These are phyloP conservation scores for Hylaea fasciaria DNA, from an alignment of 2,888 invertebrate species.

Conservation along the genomic window DNA sequence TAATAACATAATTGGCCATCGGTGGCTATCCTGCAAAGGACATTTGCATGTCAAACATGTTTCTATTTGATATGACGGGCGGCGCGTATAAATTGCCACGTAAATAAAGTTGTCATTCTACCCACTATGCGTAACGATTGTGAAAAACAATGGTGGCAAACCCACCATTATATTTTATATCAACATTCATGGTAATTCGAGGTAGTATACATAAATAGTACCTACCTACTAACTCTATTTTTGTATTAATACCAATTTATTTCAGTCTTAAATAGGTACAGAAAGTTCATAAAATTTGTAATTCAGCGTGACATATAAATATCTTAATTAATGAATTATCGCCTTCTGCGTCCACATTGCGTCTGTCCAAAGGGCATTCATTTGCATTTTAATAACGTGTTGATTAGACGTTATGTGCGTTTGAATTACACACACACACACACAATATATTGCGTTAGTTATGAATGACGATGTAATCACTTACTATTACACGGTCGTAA, in stretches of 20 bases:
- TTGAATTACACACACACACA: constrained; percentile 60
- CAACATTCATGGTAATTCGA: too few relatives aligned
- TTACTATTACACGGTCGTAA: constrained; percentile 30
- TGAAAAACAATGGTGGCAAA: background rate
- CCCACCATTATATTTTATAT: too few relatives aligned
- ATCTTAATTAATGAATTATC: background rate
- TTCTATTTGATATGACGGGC: constrained; percentile 18
- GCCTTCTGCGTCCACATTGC: background rate
- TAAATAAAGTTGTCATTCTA: constrained; percentile 19
- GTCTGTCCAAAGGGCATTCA: constrained; percentile 58
- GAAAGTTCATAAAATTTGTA: too few relatives aligned
- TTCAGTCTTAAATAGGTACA: too few relatives aligned
- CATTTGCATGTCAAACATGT: constrained; percentile 28
- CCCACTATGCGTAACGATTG: constrained; percentile 36
- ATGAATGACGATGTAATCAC: constrained; percentile 43
- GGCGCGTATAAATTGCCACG: constrained; percentile 7
- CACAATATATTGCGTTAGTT: background rate
- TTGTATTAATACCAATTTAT: too few relatives aligned
- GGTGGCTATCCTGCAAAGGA: constrained; percentile 33
- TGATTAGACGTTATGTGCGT: constrained; percentile 74
- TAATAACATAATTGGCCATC: constrained; percentile 72
- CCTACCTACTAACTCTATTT: too few relatives aligned
- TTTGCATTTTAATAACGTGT: constrained; percentile 81
- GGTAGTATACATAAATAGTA: too few relatives aligned
- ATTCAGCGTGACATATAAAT: too few relatives aligned